A percentile compares a stretch with the other conserved stretches of the same genome.
Conservation (phyloP, 2,113 vertebrate genomes). For the Burhinus oedicnemus region DNA sequence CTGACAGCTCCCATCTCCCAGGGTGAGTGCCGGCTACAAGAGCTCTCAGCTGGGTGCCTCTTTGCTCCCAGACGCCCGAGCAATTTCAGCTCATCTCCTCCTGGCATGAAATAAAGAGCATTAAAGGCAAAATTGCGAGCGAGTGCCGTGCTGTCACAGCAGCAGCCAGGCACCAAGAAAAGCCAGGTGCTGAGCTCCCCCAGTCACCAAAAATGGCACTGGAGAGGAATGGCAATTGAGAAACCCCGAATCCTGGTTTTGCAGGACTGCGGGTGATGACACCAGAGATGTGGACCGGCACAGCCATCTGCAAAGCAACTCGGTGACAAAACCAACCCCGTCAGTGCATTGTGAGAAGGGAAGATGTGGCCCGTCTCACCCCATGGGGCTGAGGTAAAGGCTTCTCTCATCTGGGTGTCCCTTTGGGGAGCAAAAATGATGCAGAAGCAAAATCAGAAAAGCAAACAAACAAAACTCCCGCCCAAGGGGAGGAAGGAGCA, state of each 20-base stretch:
- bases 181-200: not conserved
- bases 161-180: not conserved
- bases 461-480: not conserved
- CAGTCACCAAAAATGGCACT: not conserved
- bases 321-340: not conserved
- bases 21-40: accelerated
- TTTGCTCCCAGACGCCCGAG: not conserved
- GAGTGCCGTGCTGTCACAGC: not conserved
- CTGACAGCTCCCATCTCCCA: not conserved
- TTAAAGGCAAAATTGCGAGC: not conserved
- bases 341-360: not conserved
- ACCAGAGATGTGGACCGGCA: not conserved
- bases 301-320: not conserved
- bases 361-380: not conserved
- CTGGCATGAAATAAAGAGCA: not conserved
- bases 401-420: not conserved
- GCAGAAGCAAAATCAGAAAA: not conserved
- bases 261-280: not conserved
- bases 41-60: not conserved
- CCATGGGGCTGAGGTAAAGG: not conserved
- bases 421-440: not conserved
- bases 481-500: not conserved
- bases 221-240: not conserved
- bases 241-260: not conserved
- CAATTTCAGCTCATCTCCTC: not conserved